A percentile compares a stretch with the other conserved stretches of the same genome.
phyloP scores from a whole-genome alignment of 2,797 vertebrate species.

The Oophaga sylvatica region DNA sequence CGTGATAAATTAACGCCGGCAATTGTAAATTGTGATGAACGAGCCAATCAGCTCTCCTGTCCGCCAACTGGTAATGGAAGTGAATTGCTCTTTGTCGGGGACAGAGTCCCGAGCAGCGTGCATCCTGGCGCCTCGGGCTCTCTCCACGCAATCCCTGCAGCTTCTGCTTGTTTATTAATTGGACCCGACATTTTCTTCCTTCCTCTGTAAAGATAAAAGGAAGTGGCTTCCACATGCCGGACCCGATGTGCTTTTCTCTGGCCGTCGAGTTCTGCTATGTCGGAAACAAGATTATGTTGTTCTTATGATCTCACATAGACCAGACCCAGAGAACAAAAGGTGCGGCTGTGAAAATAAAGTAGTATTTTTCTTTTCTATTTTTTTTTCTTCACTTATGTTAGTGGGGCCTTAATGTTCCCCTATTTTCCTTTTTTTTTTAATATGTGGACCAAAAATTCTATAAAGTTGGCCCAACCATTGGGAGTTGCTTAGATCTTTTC shows the following conservation, averaged over 20 bases:
- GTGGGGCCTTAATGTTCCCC: neutral
- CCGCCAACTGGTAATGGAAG: neutral
- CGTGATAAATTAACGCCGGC: neutral
- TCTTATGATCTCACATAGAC: slow-evolving; percentile 34
- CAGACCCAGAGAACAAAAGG: neutral
- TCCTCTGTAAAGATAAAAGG: slow-evolving; percentile 53
- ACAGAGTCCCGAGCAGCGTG: neutral
- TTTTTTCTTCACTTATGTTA: neutral
- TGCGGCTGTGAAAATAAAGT: slow-evolving; percentile 1
- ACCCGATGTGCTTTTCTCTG: neutral
- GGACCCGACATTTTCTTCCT: slow-evolving; percentile 36
- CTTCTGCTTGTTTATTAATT: slow-evolving; percentile 51
- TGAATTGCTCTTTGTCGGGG: slow-evolving; percentile 20
- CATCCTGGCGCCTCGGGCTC: slow-evolving; percentile 22
- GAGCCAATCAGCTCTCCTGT: neutral
- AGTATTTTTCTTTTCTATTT: neutral
- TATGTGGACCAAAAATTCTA: too few relatives aligned
- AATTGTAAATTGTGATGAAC: neutral
- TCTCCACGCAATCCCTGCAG: slow-evolving; percentile 17
- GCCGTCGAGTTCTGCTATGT: neutral
- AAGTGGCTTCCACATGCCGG: slow-evolving; percentile 26
- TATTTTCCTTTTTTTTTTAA: neutral
- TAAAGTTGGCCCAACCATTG: too few relatives aligned
- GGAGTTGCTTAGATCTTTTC: too few relatives aligned
- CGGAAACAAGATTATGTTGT: slow-evolving; percentile 13